phyloP scores from a whole-genome alignment of 2,113 vertebrate species.

The Megaceryle torquata region DNA sequence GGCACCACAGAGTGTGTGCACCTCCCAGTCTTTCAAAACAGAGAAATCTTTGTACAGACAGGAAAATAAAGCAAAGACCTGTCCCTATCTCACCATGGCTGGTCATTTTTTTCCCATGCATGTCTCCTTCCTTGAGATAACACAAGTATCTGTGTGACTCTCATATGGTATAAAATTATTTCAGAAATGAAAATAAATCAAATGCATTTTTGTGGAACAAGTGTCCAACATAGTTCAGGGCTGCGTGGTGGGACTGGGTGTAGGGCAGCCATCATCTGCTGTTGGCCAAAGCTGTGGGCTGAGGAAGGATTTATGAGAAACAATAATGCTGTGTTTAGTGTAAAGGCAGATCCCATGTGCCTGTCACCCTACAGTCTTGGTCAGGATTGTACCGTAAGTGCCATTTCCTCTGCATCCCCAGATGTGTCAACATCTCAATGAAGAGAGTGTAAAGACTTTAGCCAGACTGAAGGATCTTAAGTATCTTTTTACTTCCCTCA shows the following conservation, averaged over 20 bases:
- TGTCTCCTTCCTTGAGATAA: neutral
- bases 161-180: neutral
- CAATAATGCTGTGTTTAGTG: neutral
- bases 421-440: neutral
- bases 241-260: neutral
- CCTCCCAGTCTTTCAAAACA: neutral
- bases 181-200: neutral
- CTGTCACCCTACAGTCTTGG: neutral
- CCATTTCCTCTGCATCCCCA: neutral
- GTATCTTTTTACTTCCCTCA: neutral
- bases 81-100: neutral
- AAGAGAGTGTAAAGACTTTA: neutral
- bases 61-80: neutral
- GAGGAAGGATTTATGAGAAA: neutral
- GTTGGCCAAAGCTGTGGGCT: neutral
- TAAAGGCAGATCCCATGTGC: rapidly evolving
- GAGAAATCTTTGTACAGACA: neutral
- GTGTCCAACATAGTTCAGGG: neutral
- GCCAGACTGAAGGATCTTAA: neutral
- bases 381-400: neutral
- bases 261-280: neutral
- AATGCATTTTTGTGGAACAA: neutral
- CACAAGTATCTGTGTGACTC: neutral
- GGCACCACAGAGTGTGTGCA: neutral
- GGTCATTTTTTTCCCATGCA: neutral